Percentiles rank a stretch among this genome's conserved stretches.
phyloP scores from a whole-genome alignment of 1,140 invertebrate genomes.

The Dufourea novaeangliae region DNA sequence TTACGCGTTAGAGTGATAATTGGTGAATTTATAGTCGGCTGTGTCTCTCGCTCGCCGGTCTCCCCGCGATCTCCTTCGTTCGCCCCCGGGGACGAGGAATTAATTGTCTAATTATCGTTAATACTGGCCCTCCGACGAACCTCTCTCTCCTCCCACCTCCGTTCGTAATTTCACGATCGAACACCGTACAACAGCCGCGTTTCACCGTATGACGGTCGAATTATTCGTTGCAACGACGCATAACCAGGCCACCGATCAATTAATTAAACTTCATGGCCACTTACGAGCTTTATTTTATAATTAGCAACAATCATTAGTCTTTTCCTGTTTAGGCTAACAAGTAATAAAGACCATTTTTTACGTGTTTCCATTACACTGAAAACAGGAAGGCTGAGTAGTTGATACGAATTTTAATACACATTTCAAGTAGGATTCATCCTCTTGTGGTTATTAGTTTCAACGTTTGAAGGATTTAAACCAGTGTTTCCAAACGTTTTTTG shows the following conservation, averaged over 20 bases:
- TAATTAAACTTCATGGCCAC: background rate
- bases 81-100: slow-evolving; percentile 68
- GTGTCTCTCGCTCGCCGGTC: slow-evolving; percentile 42
- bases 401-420: background rate
- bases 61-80: slow-evolving; percentile 66
- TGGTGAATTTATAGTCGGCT: slow-evolving; percentile 74
- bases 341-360: too few species aligned
- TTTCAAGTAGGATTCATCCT: background rate
- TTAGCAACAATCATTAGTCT: background rate
- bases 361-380: too few species aligned
- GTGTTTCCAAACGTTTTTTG: background rate
- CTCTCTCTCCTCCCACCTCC: slow-evolving; percentile 13
- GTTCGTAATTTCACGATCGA: slow-evolving; percentile 30
- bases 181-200: slow-evolving; percentile 6
- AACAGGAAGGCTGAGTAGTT: background rate
- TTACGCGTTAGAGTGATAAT: slow-evolving; percentile 76
- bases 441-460: background rate
- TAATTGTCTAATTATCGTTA: slow-evolving; percentile 73
- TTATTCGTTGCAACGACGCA: slow-evolving; percentile 9
- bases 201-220: slow-evolving; percentile 10
- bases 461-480: background rate
- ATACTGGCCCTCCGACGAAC: slow-evolving; percentile 52
- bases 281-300: background rate
- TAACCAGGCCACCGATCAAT: background rate
- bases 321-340: too few species aligned